These are phyloP conservation scores for Chaetorhynchus papuensis DNA, from an alignment of 2,113 vertebrate genomes.

Conservation along the genomic window DNA sequence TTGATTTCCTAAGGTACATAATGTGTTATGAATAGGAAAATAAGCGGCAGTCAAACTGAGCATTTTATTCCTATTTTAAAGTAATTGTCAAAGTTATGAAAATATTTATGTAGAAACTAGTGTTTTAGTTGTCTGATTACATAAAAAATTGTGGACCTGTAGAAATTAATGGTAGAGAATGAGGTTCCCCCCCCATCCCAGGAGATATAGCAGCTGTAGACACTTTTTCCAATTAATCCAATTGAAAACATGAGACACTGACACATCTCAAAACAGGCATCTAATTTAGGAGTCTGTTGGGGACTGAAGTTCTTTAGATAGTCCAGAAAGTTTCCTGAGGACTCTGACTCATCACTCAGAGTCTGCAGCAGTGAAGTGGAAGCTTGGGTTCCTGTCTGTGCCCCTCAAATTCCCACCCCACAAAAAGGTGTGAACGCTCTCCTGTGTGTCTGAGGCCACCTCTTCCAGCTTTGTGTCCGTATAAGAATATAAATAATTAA, in stretches of 20 bases:
- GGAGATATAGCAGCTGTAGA: not conserved
- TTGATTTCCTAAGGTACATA: constrained; percentile 37
- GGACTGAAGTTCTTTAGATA: not conserved
- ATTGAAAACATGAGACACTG: not conserved
- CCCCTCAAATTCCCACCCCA: not conserved
- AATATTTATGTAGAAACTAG: constrained; percentile 25
- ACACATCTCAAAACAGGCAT: not conserved
- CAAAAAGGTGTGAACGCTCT: not conserved
- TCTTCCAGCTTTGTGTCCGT: not conserved
- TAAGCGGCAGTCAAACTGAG: not conserved
- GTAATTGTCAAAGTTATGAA: constrained; percentile 9
- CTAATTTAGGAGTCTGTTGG: not conserved
- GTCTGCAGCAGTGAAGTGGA: not conserved
- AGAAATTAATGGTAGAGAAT: not conserved
- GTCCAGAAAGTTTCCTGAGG: not conserved
- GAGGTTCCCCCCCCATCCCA: rapidly evolving
- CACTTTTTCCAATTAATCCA: not conserved
- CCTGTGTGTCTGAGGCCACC: not conserved
- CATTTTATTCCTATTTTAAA: constrained; percentile 4
- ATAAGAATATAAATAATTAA: not conserved
- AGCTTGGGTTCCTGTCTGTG: not conserved
- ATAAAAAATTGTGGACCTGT: not conserved
- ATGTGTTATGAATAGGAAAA: not conserved
- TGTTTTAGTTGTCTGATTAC: constrained; percentile 3
- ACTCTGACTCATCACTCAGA: not conserved